Conservation (phyloP, 2,113 vertebrate genomes). For the Leptodactylus fuscus region DNA sequence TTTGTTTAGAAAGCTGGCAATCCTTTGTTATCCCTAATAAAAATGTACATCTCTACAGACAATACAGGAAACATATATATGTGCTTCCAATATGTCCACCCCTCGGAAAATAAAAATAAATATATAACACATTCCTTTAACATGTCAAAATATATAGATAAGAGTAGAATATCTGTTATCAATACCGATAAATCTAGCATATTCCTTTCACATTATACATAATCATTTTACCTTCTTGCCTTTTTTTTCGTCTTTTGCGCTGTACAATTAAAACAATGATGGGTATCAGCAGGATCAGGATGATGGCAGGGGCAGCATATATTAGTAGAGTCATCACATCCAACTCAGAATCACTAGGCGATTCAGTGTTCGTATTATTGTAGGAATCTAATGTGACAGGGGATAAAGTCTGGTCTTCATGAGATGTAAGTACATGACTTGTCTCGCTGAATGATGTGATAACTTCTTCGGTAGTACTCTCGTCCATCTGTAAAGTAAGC, state of each 20-base stretch:
- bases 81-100: too few species aligned
- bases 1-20: too few species aligned
- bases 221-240: slow-evolving; percentile 76
- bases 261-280: slow-evolving; percentile 58
- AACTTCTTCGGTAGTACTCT: neutral
- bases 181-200: too few species aligned
- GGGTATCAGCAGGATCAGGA: slow-evolving; percentile 69
- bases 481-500: slow-evolving; percentile 15
- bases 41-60: too few species aligned
- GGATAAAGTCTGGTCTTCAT: neutral
- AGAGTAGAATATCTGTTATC: too few species aligned
- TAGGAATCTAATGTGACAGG: neutral
- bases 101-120: too few species aligned
- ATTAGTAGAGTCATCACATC: slow-evolving; percentile 58
- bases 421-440: neutral
- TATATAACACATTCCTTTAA: too few species aligned
- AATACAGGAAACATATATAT: too few species aligned
- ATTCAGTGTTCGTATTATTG: neutral
- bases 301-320: slow-evolving; percentile 62
- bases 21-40: too few species aligned
- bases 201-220: too few species aligned
- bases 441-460: neutral
- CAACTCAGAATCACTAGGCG: neutral
- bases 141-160: too few species aligned
- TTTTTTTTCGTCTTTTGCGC: slow-evolving; percentile 67